A percentile compares a stretch with the other conserved stretches of the same genome.
Conservation (phyloP, 2,888 invertebrate species). For the Neoitamus cyanurus region DNA sequence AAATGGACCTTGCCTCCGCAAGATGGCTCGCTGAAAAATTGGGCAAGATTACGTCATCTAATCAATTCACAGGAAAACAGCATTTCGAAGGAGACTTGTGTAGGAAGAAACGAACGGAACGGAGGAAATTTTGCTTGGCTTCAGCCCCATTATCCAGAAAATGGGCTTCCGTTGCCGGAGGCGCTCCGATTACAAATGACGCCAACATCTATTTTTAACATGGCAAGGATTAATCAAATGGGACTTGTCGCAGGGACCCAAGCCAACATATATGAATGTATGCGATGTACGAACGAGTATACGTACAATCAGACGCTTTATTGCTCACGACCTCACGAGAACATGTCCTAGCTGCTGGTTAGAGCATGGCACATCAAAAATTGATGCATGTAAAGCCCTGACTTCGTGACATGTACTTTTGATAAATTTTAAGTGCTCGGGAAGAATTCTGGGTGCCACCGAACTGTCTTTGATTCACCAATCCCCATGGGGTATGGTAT, state of each 20-base stretch:
- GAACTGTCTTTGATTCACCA: background rate
- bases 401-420: background rate
- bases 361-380: background rate
- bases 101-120: background rate
- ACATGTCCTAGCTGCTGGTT: background rate
- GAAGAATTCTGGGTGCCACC: background rate
- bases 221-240: constrained; percentile 1
- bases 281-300: too few species aligned
- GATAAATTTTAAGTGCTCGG: background rate
- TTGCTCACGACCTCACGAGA: background rate
- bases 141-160: background rate
- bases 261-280: too few species aligned
- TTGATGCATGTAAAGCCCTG: background rate
- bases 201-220: background rate
- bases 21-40: background rate
- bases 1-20: background rate
- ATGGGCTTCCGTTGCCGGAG: background rate
- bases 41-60: background rate
- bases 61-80: background rate
- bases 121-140: background rate
- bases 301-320: background rate
- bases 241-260: background rate
- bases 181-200: background rate
- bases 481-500: background rate
- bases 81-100: background rate